Percentiles rank a stretch among this genome's conserved stretches.
Conservation (phyloP, 2,888 invertebrate species). For the Tineola bisselliella region DNA sequence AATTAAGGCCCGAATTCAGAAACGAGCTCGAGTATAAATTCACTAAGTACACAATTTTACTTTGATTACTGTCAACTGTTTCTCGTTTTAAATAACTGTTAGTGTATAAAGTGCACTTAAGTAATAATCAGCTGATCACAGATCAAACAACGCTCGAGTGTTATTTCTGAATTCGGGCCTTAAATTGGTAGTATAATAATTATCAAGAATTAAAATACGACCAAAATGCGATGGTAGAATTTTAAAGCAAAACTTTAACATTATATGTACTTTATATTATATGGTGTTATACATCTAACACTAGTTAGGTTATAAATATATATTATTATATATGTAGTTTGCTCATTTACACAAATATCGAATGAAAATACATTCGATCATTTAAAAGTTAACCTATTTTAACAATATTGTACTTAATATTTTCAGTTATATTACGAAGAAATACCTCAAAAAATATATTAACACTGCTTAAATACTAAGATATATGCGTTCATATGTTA, state of each 20-base stretch:
- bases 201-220: background rate
- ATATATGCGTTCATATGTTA: background rate
- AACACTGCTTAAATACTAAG: slow-evolving; percentile 9
- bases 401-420: slow-evolving; percentile 51
- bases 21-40: no score
- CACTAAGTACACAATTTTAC: no score
- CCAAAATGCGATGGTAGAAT: background rate
- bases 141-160: no score
- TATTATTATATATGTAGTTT: background rate
- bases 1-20: no score
- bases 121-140: no score
- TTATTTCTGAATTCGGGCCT: no score
- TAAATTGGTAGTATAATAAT: no score
- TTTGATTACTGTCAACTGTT: no score
- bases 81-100: no score
- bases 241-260: background rate
- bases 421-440: slow-evolving; percentile 27
- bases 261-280: no score
- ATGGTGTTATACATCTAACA: background rate
- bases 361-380: background rate
- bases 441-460: slow-evolving; percentile 9
- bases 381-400: background rate
- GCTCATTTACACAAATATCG: background rate
- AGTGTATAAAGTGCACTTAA: no score
- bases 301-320: background rate